Evolutionary conservation across 1,140 invertebrate genomes (phyloP), one percentile per base, ranked within the genome.

Genomic region (Calliopsis andreniformis): DNA sequence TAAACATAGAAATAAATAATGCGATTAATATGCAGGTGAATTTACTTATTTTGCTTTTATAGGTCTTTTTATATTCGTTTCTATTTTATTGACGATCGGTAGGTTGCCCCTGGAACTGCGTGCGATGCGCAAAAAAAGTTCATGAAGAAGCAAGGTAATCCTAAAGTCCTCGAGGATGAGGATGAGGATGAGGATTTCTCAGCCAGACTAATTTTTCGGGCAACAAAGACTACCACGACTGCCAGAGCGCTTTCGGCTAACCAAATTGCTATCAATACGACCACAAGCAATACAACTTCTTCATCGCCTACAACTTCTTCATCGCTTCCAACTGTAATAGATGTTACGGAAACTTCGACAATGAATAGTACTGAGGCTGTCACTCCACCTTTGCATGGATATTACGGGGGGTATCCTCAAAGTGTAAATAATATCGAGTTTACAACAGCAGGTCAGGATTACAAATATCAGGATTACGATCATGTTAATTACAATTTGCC

Each of bases 401-500:
- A 91, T 58, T 91, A 89, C 28, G 84, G 82, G n/a, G 89, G 89
- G 20, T 78, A 86, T 81, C 86, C 89, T 2, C 89, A 90, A 63
- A 73, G 86, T 16, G n/a, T 91, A 18, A 58, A 85, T 0, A 56
- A 89, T 14, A 8, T 90, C 0, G 83, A 86, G 10, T 49, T 92
- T 0, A 90, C 87, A 1, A 87, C 83, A 0, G 59, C 70, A 18
- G 14, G 56, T 14, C 53, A 78, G 47, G 49, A 51, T 0, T 30
- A 51, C n/a, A 45, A 39, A 16, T 73, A 79, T 35, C 61, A 56
- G 8, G 66, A 59, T 51, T 61, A 68, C 53, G 67, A 39, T 1
- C 68, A 43, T 10, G 23, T 69, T 23, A 70, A 72, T 64, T 83
- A 83, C 8, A 56, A 84, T 55, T 28, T 72, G 35, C 68, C 81